Conservation (phyloP, 2,888 invertebrate genomes). For the Lasioglossum oenotherae region DNA sequence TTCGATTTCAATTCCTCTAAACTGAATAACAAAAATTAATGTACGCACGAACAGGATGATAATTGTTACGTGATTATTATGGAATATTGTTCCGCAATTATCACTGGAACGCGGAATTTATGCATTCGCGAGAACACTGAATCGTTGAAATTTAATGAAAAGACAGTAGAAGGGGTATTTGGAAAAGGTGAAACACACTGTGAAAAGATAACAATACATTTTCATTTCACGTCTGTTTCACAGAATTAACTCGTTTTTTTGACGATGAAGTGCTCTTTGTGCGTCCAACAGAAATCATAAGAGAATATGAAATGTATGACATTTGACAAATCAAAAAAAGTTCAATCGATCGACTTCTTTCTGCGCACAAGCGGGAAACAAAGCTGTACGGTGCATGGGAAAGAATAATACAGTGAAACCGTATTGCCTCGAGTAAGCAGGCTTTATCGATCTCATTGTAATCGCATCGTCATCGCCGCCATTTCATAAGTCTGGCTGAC, state of each 20-base stretch:
- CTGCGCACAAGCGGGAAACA: not conserved
- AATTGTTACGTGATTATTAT: not conserved
- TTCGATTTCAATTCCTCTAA: not conserved
- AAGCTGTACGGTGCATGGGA: not conserved
- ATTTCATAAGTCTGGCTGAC: not conserved
- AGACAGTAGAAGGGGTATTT: not conserved
- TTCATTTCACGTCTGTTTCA: not conserved
- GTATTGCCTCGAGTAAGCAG: slow-evolving; percentile 1
- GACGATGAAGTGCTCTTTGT: not conserved
- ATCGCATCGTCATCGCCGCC: slow-evolving; percentile 1
- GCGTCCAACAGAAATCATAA: not conserved
- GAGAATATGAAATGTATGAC: not conserved
- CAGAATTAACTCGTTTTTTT: not conserved
- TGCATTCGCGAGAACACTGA: not conserved
- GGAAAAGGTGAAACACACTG: not conserved
- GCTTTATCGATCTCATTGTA: slow-evolving; percentile 3
- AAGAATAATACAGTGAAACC: not conserved
- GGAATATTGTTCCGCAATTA: not conserved
- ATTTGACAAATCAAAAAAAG: not conserved
- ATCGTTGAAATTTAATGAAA: not conserved
- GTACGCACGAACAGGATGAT: not conserved
- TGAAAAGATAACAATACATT: not conserved
- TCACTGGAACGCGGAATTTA: not conserved
- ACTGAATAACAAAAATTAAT: not conserved
- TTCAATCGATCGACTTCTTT: not conserved